Conservation (phyloP, 2,797 vertebrate species). For the Bucorvus abyssinicus region DNA sequence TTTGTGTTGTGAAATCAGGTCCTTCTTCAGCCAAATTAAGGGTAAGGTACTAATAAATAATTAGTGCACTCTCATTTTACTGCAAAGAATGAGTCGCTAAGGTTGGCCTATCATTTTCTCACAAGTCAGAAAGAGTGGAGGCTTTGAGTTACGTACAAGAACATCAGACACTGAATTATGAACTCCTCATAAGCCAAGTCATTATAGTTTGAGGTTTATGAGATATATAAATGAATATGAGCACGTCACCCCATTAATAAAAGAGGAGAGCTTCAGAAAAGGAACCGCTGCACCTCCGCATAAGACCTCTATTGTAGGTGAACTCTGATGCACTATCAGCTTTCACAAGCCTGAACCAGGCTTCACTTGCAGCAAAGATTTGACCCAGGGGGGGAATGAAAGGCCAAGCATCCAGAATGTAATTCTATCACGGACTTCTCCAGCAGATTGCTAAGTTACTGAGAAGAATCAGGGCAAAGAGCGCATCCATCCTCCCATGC, state of each 20-base stretch:
- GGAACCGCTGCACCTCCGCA: not conserved
- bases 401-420: constrained; percentile 49
- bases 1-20: constrained; percentile 23
- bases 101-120: constrained; percentile 50
- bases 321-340: constrained; percentile 13
- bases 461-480: not conserved
- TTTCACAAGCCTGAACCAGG: constrained; percentile 55
- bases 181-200: constrained; percentile 23
- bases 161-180: constrained; percentile 21
- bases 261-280: constrained; percentile 49
- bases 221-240: constrained; percentile 32
- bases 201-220: constrained; percentile 33
- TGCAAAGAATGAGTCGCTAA: constrained; percentile 4
- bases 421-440: not conserved
- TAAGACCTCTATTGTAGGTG: constrained; percentile 55
- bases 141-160: constrained; percentile 39
- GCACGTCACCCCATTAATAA: constrained; percentile 55
- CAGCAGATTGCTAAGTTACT: not conserved
- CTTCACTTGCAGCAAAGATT: constrained; percentile 57
- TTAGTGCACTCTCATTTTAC: constrained; percentile 52
- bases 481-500: rapidly evolving
- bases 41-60: constrained; percentile 39
- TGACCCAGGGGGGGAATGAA: constrained; percentile 43
- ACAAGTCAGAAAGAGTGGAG: constrained; percentile 30
- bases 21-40: constrained; percentile 43